Base-by-base conservation (phyloP, 1,140 invertebrate genomes). In the Zaprionus camerounensis region DNA sequence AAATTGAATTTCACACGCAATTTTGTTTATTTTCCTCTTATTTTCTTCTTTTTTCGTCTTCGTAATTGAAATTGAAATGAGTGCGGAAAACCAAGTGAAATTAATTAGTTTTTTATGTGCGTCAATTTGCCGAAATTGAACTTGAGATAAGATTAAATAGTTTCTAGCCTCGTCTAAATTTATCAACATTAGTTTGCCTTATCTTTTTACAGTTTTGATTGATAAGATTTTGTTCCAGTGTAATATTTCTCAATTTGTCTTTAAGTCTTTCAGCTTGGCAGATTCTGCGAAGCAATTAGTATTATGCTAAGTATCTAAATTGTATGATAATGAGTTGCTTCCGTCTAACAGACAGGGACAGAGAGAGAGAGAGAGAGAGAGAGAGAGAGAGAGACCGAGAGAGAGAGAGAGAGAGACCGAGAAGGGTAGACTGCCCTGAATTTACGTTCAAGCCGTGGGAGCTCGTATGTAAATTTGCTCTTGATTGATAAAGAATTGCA, bases 1-100 rank as follows among this genome's bases (percentile, higher is more conserved):
- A 82, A 83, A 62, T 75, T 57, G 65, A 90, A 80, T 88, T 85
- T 90, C 78, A 82, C 81, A 90, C 76, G 61, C 81, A 76, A 84
- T 90, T 88, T 71, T 61, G 71, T 76, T 90, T 78, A 84, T 87
- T 81, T 78, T 66, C 69, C 38, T 82, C 31, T 31, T 11, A 11
- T 31, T 28, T 28, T 20, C 20, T 38, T 61, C 44, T 31, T 59
- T 41, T 57, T 56, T 65, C 17, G 7, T 46, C 31, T 46, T 46
- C 41, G 41, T 64, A 55, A 71, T 56, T 63, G 55, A 80, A 68
- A 68, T 26, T 64, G 58, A 72, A 72, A 56, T 44, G 31, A 34
- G 38, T 63, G 38, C 11, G 49, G 61, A 67, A 59, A 64, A 77
- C 64, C 34, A 71, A 75, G 78, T 71, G 53, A 70, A 84, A 63